Base-by-base conservation (phyloP, 1,140 invertebrate species). In the Grapholita molesta region DNA sequence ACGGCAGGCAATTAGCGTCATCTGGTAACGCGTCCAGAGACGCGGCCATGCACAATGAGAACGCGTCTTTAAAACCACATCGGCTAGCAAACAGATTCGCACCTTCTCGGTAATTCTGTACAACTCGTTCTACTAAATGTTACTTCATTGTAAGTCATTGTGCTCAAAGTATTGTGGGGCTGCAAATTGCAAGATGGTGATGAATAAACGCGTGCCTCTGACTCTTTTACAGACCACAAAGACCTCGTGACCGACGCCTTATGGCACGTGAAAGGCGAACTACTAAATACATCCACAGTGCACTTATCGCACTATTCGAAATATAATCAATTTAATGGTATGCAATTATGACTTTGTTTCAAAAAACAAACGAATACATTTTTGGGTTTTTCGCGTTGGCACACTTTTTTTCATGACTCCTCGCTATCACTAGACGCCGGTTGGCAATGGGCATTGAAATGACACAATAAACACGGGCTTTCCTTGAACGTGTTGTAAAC, bases 181-280 rank as follows among this genome's bases (percentile, higher is more conserved):
- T 18, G 25, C 12, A 61, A 61, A 61, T 61, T 15, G n/a, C 55
- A 25, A 61, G 25, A 28, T 61, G 55, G 12, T 28, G 12, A 42
- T 48, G 42, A 48, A 48, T 21, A 48, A 48, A 48, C 42, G 42
- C 42, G 42, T 48, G 42, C 42, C 42, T 48, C 42, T 18, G 15
- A 42, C 38, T 42, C 42, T 48, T 35, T 35, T 64, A 55, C 18
- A 57, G 30, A 7, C 64, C 38, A 77, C 76, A 82, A 78, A 74
- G 70, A 28, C 18, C 68, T 71, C 76, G 76, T 78, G 78, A 77
- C 78, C 70, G 30, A 70, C 75, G 72, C 78, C 75, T 76, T 80
- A 82, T 82, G 76, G 69, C 66, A 67, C 42, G 42, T 42, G 28
- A 65, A 33, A 38, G 64, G 33, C 24, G 7, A 11, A 11, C 55